These are phyloP conservation scores for Theocolax elegans DNA, from an alignment of 1,140 invertebrate genomes.

Conservation along the genomic window DNA sequence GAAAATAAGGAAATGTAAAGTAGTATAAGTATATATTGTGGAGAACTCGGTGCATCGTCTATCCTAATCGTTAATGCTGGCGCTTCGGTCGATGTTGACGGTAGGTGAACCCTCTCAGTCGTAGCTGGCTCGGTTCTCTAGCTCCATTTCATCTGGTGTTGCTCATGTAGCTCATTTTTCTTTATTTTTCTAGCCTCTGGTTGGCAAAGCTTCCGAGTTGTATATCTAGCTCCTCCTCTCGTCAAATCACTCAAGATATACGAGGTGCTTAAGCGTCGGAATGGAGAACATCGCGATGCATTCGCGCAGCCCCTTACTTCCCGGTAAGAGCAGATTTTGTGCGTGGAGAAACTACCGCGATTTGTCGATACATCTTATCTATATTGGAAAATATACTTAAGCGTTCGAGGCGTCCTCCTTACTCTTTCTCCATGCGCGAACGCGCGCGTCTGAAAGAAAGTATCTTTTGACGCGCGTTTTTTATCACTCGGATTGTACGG, in stretches of 20 bases:
- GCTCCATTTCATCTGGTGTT: conserved; percentile 30
- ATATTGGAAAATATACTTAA: conserved; percentile 33
- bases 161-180: conserved; percentile 31
- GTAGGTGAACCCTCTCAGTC: no score
- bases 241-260: conserved; percentile 35
- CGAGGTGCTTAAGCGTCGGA: conserved; percentile 21
- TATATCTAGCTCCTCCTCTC: background rate
- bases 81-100: background rate
- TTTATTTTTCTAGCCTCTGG: conserved; percentile 2
- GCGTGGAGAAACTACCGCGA: conserved; percentile 11
- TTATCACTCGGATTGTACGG: background rate
- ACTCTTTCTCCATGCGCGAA: background rate
- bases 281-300: background rate
- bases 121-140: background rate
- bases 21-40: no score
- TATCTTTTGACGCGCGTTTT: no score
- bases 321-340: background rate
- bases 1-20: no score
- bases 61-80: no score
- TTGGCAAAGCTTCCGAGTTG: conserved; percentile 9
- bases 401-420: background rate
- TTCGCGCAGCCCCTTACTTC: no score
- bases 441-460: background rate
- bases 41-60: no score
- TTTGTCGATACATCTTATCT: conserved; percentile 35